Evolutionary conservation across 1,140 invertebrate species (phyloP).

Genomic region (Matsumurasca onukii): DNA sequence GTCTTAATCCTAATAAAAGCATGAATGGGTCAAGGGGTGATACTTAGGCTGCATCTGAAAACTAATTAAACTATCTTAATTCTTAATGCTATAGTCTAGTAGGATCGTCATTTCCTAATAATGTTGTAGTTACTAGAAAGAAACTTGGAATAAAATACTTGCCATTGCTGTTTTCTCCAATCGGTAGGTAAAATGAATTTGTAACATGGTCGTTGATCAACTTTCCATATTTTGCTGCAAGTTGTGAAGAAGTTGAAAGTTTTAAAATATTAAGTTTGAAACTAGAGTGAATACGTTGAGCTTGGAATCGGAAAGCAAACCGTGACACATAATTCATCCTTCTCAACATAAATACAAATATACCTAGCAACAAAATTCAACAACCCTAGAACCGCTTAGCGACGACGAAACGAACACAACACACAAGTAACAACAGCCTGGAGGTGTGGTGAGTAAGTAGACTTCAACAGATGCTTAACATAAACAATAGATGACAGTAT

Average conservation of each 20-base stretch:
- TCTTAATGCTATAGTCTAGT: background rate
- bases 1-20: background rate
- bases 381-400: too few relatives aligned
- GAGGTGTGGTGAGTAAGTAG: too few relatives aligned
- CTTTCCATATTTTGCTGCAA: conserved; percentile 17
- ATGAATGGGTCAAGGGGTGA: background rate
- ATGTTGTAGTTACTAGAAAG: background rate
- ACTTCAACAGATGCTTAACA: too few relatives aligned
- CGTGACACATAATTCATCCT: too few relatives aligned
- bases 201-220: conserved; percentile 14
- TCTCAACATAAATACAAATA: too few relatives aligned
- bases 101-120: background rate
- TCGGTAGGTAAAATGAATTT: conserved; percentile 13
- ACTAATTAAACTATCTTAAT: background rate
- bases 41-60: background rate
- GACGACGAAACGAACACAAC: too few relatives aligned
- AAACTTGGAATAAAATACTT: background rate
- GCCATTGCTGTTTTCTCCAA: background rate
- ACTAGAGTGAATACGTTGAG: too few relatives aligned
- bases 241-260: background rate
- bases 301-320: too few relatives aligned
- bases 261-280: background rate
- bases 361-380: too few relatives aligned
- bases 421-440: too few relatives aligned
- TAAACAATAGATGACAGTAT: too few relatives aligned